phyloP scores from a whole-genome alignment of 2,113 vertebrate species.

The Pangasianodon hypophthalmus region DNA sequence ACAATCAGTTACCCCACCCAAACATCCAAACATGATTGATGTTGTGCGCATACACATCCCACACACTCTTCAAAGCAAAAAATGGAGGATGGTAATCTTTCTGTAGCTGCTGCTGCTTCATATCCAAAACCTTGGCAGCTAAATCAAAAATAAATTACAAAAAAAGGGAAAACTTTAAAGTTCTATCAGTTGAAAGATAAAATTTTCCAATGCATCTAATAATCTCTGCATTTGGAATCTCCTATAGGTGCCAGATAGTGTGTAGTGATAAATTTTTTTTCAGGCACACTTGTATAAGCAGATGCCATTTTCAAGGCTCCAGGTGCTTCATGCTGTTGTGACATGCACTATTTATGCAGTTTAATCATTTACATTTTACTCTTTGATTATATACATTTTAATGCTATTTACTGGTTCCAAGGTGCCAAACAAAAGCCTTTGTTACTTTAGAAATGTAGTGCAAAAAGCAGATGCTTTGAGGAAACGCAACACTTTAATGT shows the following conservation, averaged over 20 bases:
- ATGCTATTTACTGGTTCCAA: not conserved
- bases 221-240: not conserved
- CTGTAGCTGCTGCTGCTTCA: slow-evolving; percentile 8
- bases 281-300: not conserved
- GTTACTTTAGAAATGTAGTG: not conserved
- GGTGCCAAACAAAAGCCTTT: not conserved
- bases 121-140: not conserved
- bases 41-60: not conserved
- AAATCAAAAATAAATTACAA: slow-evolving; percentile 21
- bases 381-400: not conserved
- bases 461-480: not conserved
- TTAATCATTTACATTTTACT: slow-evolving; percentile 6
- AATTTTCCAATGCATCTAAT: not conserved
- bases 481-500: not conserved
- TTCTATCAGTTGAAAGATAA: not conserved
- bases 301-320: not conserved
- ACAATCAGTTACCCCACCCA: slow-evolving; percentile 8
- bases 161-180: not conserved
- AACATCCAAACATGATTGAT: slow-evolving; percentile 34
- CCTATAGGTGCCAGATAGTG: not conserved
- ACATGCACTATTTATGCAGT: not conserved
- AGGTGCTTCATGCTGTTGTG: not conserved
- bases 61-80: slow-evolving; percentile 28
- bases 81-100: slow-evolving; percentile 4
- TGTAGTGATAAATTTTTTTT: not conserved